Conservation (phyloP, 2,113 vertebrate species). For the Strix uralensis region DNA sequence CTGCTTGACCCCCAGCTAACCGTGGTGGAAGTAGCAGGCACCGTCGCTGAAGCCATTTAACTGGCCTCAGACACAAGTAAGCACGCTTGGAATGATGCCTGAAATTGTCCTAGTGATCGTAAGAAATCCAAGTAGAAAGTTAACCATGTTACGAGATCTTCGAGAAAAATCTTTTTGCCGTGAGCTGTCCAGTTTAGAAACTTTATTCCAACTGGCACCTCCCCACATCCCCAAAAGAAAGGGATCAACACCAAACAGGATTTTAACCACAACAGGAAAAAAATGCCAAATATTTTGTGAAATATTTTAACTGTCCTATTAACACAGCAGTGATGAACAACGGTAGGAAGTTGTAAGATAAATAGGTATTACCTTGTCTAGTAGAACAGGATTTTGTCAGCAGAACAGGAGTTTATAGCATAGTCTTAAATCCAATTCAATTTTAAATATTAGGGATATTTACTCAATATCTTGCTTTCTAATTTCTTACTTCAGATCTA, state of each 20-base stretch:
- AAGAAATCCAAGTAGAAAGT: not conserved
- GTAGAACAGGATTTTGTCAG: not conserved
- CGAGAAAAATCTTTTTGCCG: not conserved
- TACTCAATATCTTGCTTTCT: not conserved
- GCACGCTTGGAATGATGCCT: not conserved
- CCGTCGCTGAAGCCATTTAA: not conserved
- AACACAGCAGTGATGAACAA: not conserved
- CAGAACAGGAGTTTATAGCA: not conserved
- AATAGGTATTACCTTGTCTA: not conserved
- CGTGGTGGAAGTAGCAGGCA: not conserved
- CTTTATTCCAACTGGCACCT: not conserved
- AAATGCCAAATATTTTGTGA: not conserved
- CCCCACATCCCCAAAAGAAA: not conserved
- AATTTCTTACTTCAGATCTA: not conserved
- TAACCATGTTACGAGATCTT: rapidly evolving
- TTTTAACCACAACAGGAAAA: not conserved
- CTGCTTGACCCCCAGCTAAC: not conserved
- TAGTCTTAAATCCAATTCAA: not conserved
- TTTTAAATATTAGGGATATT: not conserved
- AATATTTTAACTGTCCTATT: not conserved
- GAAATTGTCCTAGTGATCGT: not conserved
- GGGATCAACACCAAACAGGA: not conserved
- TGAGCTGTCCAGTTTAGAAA: not conserved
- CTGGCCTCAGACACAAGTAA: not conserved
- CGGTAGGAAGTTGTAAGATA: not conserved